Conservation (phyloP, 1,140 invertebrate species). For the Triops cancriformis region DNA sequence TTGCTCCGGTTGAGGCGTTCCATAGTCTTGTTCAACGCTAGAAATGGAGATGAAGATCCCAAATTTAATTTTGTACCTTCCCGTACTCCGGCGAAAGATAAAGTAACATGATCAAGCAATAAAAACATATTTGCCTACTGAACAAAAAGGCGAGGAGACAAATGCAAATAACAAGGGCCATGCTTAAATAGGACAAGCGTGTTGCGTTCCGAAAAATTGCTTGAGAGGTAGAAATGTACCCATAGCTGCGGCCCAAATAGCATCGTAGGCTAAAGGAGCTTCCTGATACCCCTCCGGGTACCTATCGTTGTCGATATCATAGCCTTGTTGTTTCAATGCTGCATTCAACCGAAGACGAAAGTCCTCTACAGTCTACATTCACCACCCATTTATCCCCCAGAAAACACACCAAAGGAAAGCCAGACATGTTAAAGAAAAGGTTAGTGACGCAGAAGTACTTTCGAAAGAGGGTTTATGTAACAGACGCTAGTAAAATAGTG, state of each 20-base stretch:
- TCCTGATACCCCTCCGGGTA: constrained; percentile 94
- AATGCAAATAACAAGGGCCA: neutral
- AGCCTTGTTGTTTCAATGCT: constrained; percentile 63
- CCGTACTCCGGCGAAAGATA: neutral
- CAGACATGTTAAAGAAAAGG: neutral
- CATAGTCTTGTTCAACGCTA: constrained; percentile 95
- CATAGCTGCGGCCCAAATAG: constrained; percentile 93
- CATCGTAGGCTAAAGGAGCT: constrained; percentile 96
- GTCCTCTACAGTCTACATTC: constrained; percentile 50
- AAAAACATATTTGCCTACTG: neutral
- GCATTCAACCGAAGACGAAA: constrained; percentile 61
- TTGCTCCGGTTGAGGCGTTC: constrained; percentile 63
- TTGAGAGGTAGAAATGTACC: constrained; percentile 44
- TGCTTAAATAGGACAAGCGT: neutral
- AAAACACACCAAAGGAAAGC: neutral
- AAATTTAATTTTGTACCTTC: neutral
- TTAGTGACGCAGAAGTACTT: neutral
- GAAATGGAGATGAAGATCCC: constrained; percentile 30
- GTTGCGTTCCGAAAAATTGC: neutral
- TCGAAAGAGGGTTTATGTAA: too few species aligned
- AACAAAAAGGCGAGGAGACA: neutral
- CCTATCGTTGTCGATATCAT: constrained; percentile 67
- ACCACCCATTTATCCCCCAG: neutral
- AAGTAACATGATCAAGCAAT: constrained; percentile 17
- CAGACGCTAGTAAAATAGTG: too few species aligned